Percentiles rank a stretch among this genome's conserved stretches.
Evolutionary conservation across 2,113 vertebrate genomes (phyloP).

Genomic region (Myotis yumanensis): DNA sequence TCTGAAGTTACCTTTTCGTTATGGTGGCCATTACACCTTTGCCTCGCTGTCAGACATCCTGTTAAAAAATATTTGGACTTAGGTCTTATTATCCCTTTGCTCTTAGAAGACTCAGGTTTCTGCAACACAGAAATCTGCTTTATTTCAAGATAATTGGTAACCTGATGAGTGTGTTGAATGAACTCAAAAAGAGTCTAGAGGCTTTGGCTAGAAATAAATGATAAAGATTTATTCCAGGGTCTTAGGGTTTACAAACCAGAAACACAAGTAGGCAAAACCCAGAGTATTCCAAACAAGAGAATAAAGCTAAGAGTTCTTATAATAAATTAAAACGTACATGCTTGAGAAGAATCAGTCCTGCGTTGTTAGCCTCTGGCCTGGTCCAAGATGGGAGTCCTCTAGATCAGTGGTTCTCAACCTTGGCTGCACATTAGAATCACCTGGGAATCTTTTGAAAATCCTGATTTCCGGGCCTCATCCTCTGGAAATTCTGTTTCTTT

Average conservation of each 20-base stretch:
- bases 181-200: background rate
- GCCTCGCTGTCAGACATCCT: background rate
- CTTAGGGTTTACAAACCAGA: background rate
- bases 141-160: background rate
- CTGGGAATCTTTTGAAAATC: no score
- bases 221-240: background rate
- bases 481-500: no score
- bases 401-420: no score
- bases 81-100: background rate
- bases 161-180: background rate
- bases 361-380: background rate
- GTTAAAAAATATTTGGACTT: background rate
- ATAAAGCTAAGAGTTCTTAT: background rate
- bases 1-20: no score
- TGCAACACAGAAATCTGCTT: background rate
- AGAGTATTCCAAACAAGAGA: background rate
- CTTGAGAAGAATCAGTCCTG: background rate
- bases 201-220: background rate
- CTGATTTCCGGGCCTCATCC: no score
- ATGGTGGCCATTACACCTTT: no score
- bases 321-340: background rate
- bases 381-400: background rate
- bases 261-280: background rate
- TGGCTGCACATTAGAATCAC: no score
- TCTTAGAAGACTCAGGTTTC: background rate